phyloP scores from a whole-genome alignment of 2,797 vertebrate genomes.

The Melanotaenia boesemani region DNA sequence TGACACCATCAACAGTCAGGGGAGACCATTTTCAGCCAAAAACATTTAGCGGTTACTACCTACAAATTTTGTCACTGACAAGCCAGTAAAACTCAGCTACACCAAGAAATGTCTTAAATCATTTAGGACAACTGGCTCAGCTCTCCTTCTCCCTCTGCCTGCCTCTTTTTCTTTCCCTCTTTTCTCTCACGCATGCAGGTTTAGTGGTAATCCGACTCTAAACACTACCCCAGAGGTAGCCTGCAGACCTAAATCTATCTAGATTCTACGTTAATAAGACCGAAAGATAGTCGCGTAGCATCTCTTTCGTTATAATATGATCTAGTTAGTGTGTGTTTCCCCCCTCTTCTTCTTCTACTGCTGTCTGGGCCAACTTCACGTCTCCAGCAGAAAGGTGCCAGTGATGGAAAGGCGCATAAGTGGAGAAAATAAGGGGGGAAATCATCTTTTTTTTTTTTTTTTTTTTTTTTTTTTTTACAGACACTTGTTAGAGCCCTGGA shows the following conservation, averaged over 20 bases:
- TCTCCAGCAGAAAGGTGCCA: background rate
- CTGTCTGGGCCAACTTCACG: conserved; percentile 4
- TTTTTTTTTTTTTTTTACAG: conserved; percentile 13
- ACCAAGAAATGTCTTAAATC: conserved; percentile 60
- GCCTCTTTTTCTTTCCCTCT: conserved; percentile 23
- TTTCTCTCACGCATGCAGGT: conserved; percentile 65
- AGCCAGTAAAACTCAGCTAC: conserved; percentile 53
- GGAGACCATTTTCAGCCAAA: conserved; percentile 49
- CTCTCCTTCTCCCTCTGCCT: conserved; percentile 23
- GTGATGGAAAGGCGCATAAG: conserved; percentile 3
- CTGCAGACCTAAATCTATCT: conserved; percentile 63
- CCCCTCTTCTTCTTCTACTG: background rate
- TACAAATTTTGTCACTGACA: conserved; percentile 71
- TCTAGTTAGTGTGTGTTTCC: background rate
- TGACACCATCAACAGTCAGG: conserved; percentile 60
- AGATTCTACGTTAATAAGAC: conserved; percentile 61
- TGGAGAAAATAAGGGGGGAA: conserved; percentile 9
- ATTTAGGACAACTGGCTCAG: conserved; percentile 41
- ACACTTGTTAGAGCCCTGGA: conserved; percentile 49
- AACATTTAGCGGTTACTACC: conserved; percentile 66
- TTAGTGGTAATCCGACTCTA: conserved; percentile 81
- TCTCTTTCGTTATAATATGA: background rate
- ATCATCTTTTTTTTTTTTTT: background rate
- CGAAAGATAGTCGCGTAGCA: conserved; percentile 42
- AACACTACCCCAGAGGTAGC: conserved; percentile 71